These are phyloP conservation scores for Eulemur macaco DNA, from an alignment of 2,113 vertebrate genomes.

Conservation along the genomic window DNA sequence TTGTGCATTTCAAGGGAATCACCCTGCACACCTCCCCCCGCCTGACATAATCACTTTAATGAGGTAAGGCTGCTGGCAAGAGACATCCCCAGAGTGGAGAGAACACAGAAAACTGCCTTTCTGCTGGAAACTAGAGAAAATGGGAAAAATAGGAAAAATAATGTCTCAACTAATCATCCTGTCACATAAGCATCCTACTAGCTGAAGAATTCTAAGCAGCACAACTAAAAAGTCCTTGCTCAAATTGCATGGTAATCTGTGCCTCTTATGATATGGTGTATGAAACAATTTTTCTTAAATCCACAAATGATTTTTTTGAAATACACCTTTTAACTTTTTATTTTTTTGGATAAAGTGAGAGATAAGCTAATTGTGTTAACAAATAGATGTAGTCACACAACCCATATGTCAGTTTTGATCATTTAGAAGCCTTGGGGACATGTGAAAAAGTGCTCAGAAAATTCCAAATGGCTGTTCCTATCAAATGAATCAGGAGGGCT, in stretches of 20 bases:
- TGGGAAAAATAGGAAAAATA: neutral
- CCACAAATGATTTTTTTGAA: neutral
- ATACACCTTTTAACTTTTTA: neutral
- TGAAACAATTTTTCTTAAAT: neutral
- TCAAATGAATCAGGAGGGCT: neutral
- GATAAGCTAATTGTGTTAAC: conserved; percentile 13
- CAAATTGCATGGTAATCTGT: neutral
- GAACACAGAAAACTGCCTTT: neutral
- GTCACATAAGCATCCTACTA: neutral
- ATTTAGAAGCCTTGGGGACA: neutral
- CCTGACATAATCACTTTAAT: neutral
- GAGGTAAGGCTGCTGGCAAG: neutral
- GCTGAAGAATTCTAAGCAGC: conserved; percentile 18
- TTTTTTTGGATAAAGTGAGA: neutral
- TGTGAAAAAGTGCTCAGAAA: neutral
- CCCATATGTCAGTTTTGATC: neutral
- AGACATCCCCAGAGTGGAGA: neutral
- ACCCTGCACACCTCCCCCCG: neutral
- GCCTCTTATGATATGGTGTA: neutral
- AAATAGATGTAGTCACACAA: neutral
- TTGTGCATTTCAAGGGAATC: neutral
- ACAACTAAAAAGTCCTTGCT: neutral
- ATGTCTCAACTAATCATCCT: neutral
- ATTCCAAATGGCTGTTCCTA: neutral
- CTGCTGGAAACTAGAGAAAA: neutral